Percentiles rank a stretch among this genome's conserved stretches.
Conservation (phyloP, 2,113 vertebrate genomes). For the Notarius lentiginosus region DNA sequence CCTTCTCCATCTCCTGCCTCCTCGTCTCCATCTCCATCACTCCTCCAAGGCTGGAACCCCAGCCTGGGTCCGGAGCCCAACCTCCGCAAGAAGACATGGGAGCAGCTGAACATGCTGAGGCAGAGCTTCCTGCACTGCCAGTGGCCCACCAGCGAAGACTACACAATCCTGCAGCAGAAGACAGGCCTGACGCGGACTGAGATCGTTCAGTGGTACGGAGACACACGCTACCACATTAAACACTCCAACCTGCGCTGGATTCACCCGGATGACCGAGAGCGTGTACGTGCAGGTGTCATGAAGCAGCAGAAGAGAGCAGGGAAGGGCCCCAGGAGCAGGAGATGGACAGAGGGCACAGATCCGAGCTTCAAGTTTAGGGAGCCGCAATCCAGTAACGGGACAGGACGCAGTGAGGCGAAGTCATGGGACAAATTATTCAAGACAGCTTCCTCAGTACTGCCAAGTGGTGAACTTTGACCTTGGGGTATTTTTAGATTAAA, state of each 20-base stretch:
- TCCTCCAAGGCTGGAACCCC: constrained; percentile 26
- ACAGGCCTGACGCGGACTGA: constrained; percentile 68
- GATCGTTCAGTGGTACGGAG: constrained; percentile 81
- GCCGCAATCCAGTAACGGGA: constrained; percentile 28
- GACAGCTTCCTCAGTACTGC: constrained; percentile 34
- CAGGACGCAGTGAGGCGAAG: not conserved
- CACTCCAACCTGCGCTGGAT: constrained; percentile 77
- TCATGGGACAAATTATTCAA: constrained; percentile 35
- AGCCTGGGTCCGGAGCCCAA: constrained; percentile 34
- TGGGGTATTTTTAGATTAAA: constrained; percentile 9
- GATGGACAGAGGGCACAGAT: constrained; percentile 12
- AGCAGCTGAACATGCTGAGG: constrained; percentile 75
- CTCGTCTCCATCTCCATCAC: constrained; percentile 33
- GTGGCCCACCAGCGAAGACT: constrained; percentile 75
- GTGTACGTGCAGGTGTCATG: constrained; percentile 38
- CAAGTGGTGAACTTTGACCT: constrained; percentile 47
- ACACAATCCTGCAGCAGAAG: constrained; percentile 64
- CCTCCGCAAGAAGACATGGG: constrained; percentile 61
- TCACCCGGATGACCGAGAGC: constrained; percentile 54
- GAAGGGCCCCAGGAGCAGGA: not conserved
- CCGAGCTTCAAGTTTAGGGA: constrained; percentile 5
- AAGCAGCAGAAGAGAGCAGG: constrained; percentile 40
- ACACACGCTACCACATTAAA: constrained; percentile 81
- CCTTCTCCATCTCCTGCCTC: constrained; percentile 49
- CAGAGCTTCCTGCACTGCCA: constrained; percentile 75